Percentiles rank a stretch among this genome's conserved stretches.
phyloP scores from a whole-genome alignment of 1,140 invertebrate species.

The Lepidurus couesii region DNA sequence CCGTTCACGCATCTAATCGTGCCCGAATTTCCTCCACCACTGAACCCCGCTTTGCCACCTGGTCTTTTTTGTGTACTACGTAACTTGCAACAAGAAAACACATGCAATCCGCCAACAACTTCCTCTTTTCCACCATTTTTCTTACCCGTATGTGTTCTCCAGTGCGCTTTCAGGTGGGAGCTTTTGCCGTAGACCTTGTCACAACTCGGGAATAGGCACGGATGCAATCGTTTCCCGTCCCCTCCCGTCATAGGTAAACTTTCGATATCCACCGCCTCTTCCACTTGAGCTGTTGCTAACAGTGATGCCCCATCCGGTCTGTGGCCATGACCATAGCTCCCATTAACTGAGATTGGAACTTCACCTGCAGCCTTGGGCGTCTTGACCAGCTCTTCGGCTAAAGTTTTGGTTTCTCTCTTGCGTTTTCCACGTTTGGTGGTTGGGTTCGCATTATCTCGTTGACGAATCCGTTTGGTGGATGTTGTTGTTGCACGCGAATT shows the following conservation, averaged over 20 bases:
- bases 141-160: slow-evolving; percentile 82
- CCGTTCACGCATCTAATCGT: slow-evolving; percentile 11
- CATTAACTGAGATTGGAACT: slow-evolving; percentile 4
- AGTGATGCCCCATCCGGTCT: background rate
- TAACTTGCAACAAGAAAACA: background rate
- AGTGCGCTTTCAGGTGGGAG: slow-evolving; percentile 87
- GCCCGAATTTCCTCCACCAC: background rate
- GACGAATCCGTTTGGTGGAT: background rate
- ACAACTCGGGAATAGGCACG: slow-evolving; percentile 80
- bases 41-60: background rate
- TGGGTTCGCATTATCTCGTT: background rate
- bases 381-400: background rate
- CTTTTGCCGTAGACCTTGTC: slow-evolving; percentile 93
- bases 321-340: background rate
- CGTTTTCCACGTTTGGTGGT: background rate
- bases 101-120: background rate
- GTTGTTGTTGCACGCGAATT: background rate
- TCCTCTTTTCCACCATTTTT: background rate
- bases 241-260: slow-evolving; percentile 21
- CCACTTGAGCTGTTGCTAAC: background rate
- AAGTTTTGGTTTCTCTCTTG: background rate
- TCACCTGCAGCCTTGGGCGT: slow-evolving; percentile 8
- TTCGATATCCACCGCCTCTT: slow-evolving; percentile 4
- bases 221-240: slow-evolving; percentile 65
- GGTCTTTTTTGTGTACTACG: background rate